phyloP scores from a whole-genome alignment of 2,113 vertebrate genomes.

The Hypanus sabinus region DNA sequence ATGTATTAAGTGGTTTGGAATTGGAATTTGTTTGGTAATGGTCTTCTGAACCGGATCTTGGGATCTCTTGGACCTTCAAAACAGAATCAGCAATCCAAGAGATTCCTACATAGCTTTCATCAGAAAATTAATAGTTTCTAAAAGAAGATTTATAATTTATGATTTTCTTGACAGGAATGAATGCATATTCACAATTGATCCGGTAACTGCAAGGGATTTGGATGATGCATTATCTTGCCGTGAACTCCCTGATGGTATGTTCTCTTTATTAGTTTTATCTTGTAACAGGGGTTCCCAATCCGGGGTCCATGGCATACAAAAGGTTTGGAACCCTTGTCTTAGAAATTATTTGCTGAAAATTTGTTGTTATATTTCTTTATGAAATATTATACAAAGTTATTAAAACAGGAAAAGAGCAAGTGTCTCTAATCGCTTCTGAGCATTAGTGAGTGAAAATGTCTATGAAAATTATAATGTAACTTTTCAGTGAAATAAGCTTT shows the following conservation, averaged over 20 bases:
- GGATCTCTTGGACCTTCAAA: neutral
- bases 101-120: neutral
- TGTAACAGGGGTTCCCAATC: too few species aligned
- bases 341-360: neutral
- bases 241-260: conserved; percentile 72
- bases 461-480: neutral
- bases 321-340: neutral
- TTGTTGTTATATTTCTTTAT: neutral
- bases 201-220: conserved; percentile 73
- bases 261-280: neutral
- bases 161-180: conserved; percentile 70
- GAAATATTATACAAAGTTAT: neutral
- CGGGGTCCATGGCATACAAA: too few species aligned
- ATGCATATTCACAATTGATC: conserved; percentile 78
- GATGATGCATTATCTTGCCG: conserved; percentile 77
- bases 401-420: neutral
- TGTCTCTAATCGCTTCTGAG: too few species aligned
- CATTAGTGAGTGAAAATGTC: too few species aligned
- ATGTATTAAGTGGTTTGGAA: too few species aligned
- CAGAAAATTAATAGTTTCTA: neutral
- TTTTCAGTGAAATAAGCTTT: neutral
- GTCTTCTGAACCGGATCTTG: too few species aligned
- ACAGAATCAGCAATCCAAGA: neutral
- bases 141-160: conserved; percentile 23
- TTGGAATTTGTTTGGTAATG: too few species aligned